Evolutionary conservation across 2,797 vertebrate genomes (phyloP).

Genomic region (Erethizon dorsatum): DNA sequence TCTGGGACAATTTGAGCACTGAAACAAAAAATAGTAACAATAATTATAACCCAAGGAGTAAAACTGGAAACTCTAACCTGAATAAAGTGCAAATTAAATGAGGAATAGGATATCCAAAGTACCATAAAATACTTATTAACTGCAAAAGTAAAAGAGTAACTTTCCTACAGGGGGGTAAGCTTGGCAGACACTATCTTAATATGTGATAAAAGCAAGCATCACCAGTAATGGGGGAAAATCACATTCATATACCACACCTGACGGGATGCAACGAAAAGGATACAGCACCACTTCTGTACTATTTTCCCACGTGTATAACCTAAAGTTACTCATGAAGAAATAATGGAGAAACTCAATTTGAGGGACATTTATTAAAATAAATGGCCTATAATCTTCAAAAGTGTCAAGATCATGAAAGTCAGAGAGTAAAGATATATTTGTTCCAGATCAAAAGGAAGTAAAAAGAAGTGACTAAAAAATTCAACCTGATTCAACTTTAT

Average conservation of each 20-base stretch:
- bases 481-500: conserved; percentile 14
- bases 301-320: neutral
- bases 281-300: neutral
- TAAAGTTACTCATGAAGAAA: neutral
- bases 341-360: neutral
- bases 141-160: neutral
- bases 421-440: neutral
- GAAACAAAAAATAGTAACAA: neutral
- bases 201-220: neutral
- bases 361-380: neutral
- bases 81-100: neutral
- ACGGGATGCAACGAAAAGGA: neutral
- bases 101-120: neutral
- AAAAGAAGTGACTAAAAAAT: neutral
- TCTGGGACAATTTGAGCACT: neutral
- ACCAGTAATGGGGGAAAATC: neutral
- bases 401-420: neutral
- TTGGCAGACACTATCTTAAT: neutral
- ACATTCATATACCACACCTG: neutral
- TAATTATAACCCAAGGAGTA: neutral
- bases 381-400: neutral
- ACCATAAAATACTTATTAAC: neutral
- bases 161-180: neutral
- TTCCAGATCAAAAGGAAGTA: neutral
- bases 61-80: neutral